A percentile compares a stretch with the other conserved stretches of the same genome.
phyloP scores from a whole-genome alignment of 1,140 invertebrate genomes.

The Drosophila obscura region DNA sequence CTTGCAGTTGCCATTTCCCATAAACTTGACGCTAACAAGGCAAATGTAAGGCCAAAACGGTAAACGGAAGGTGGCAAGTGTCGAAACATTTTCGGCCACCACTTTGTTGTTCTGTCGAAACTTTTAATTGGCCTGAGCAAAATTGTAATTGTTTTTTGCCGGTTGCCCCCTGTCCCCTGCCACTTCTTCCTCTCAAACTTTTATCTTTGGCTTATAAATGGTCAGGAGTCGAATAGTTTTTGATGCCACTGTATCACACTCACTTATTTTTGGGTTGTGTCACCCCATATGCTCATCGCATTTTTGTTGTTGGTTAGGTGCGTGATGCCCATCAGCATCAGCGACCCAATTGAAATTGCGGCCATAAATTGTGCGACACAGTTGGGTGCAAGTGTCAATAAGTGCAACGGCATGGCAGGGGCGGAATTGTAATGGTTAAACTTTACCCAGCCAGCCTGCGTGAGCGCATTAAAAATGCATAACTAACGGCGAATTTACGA shows the following conservation, averaged over 20 bases:
- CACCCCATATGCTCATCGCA: slow-evolving; percentile 28
- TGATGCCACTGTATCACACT: slow-evolving; percentile 25
- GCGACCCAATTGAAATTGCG: slow-evolving; percentile 42
- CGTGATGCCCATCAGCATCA: neutral
- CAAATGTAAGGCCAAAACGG: slow-evolving; percentile 13
- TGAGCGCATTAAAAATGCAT: slow-evolving; percentile 61
- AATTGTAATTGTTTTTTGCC: slow-evolving; percentile 64
- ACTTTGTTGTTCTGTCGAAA: slow-evolving; percentile 61
- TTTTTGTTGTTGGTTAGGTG: no score
- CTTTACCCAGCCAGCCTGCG: slow-evolving; percentile 19
- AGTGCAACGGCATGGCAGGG: slow-evolving; percentile 50
- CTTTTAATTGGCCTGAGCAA: slow-evolving; percentile 77
- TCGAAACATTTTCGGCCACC: slow-evolving; percentile 59
- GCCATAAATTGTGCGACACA: slow-evolving; percentile 64
- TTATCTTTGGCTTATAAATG: slow-evolving; percentile 12
- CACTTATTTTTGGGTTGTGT: no score
- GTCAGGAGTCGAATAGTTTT: slow-evolving; percentile 34
- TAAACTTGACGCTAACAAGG: slow-evolving; percentile 79
- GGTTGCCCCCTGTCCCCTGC: neutral
- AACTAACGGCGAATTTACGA: slow-evolving; percentile 59
- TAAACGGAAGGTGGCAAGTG: slow-evolving; percentile 58
- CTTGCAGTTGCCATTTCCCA: slow-evolving; percentile 52
- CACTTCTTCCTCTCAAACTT: slow-evolving; percentile 10
- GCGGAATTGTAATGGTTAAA: slow-evolving; percentile 46
- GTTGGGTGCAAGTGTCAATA: slow-evolving; percentile 69